Base-by-base conservation (phyloP, 2,113 vertebrate species). In the Rostratula benghalensis region DNA sequence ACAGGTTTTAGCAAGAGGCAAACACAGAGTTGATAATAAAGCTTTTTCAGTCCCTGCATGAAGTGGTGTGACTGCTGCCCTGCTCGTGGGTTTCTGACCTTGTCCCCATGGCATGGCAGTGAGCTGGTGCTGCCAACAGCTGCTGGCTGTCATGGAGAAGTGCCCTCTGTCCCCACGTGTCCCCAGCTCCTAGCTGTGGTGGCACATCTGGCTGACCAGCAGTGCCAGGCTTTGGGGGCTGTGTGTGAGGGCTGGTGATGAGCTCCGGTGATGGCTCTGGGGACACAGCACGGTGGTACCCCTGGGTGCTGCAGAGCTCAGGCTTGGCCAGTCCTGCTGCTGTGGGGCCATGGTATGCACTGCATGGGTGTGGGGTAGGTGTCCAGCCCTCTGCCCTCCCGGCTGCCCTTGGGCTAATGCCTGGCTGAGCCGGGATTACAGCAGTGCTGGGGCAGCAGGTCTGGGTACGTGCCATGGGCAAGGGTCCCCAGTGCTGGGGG, bases 21-120 rank as follows among this genome's bases (percentile, higher is more conserved):
- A 65, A 16, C 63, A 65, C 28, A 45, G 63, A 65, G 11, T 64
- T 65, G 43, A 95, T 97, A 95, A 97, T 97, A 95, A 97, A 95
- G 74, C 0, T 61, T 48, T 11, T 54, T 83, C 51, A 61, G 4
- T 78, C 9, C 7, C 4, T 17, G 35, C 4, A 10, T 5, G 8
- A 8, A 61, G 19, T 13, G 41, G 27, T 0, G 1, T 27, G 25
- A 2, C 19, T 37, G 7, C 59, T 46, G 30, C 79, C 18, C 48
- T 43, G 43, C 37, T 20, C 6, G 3, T 20, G 39, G 17, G 39
- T 21, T 7, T 30, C 51, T 45, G 68, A 9, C 60, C 14, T 60
- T 1, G 2, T 6, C 28, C 35, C 1, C 1, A 1, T 0, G 5
- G 24, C 1, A 1, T 2, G 15, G 33, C 0, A 3, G 14, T 43